Evolutionary conservation across 1,140 invertebrate species (phyloP).

Genomic region (Tribolium madens): DNA sequence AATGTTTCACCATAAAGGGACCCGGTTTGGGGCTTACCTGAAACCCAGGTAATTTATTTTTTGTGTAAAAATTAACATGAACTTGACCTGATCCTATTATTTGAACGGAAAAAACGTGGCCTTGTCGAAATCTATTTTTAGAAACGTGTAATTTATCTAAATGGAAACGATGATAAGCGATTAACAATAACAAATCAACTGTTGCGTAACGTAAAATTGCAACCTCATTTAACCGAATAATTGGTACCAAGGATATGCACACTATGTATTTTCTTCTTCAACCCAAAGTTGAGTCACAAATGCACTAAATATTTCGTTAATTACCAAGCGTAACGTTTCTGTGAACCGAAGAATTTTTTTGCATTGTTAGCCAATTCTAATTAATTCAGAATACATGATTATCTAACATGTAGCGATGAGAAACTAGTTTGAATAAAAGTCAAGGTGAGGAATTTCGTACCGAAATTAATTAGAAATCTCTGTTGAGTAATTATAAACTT

Average conservation of each 20-base stretch:
- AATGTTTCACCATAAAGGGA: constrained; percentile 35
- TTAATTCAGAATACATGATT: constrained; percentile 36
- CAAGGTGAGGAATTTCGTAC: constrained; percentile 11
- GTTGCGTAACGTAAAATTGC: constrained; percentile 21
- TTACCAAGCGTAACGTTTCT: constrained; percentile 24
- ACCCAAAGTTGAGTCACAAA: no score
- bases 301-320: constrained; percentile 35
- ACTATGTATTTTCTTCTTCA: no score
- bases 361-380: constrained; percentile 35
- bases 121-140: constrained; percentile 33
- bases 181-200: constrained; percentile 21
- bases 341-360: constrained; percentile 34
- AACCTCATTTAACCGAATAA: constrained; percentile 25
- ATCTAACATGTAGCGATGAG: constrained; percentile 35
- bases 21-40: constrained; percentile 28
- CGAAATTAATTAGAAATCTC: constrained; percentile 22
- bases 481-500: constrained; percentile 31
- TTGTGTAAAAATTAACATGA: constrained; percentile 36
- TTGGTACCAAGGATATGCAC: constrained; percentile 5
- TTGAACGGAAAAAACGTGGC: constrained; percentile 15
- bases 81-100: constrained; percentile 28
- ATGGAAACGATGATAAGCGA: constrained; percentile 23
- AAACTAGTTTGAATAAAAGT: constrained; percentile 38
- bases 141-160: constrained; percentile 29
- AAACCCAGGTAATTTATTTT: constrained; percentile 27